These are phyloP conservation scores for Stomatorhinus walkeri DNA, from an alignment of 2,797 vertebrate species.

Conservation along the genomic window DNA sequence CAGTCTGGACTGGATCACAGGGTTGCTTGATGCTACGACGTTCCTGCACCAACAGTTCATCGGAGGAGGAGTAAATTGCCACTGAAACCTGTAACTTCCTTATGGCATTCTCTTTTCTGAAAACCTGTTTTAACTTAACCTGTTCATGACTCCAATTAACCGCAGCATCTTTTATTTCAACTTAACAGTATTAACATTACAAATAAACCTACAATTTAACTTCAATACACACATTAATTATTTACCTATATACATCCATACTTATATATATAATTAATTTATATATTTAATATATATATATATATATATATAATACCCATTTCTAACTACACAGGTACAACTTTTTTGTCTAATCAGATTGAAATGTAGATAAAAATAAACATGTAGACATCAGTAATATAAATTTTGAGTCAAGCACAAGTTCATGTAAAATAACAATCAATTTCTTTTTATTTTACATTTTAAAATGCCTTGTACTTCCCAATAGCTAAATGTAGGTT, in stretches of 20 bases:
- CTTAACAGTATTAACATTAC: neutral
- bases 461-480: neutral
- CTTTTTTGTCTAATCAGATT: neutral
- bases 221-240: neutral
- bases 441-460: neutral
- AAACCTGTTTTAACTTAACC: neutral
- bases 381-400: neutral
- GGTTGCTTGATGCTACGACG: conserved; percentile 27
- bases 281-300: too few relatives aligned
- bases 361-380: neutral
- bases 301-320: neutral
- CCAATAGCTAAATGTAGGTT: neutral
- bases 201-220: neutral
- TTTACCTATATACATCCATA: neutral
- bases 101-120: neutral
- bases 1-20: conserved; percentile 12
- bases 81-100: neutral
- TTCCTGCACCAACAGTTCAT: conserved; percentile 12
- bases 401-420: neutral
- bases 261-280: neutral
- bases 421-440: neutral
- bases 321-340: neutral
- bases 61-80: neutral
- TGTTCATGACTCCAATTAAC: neutral
- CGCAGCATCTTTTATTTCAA: neutral